Base-by-base conservation (phyloP, 2,797 vertebrate genomes). In the Agapornis canus region DNA sequence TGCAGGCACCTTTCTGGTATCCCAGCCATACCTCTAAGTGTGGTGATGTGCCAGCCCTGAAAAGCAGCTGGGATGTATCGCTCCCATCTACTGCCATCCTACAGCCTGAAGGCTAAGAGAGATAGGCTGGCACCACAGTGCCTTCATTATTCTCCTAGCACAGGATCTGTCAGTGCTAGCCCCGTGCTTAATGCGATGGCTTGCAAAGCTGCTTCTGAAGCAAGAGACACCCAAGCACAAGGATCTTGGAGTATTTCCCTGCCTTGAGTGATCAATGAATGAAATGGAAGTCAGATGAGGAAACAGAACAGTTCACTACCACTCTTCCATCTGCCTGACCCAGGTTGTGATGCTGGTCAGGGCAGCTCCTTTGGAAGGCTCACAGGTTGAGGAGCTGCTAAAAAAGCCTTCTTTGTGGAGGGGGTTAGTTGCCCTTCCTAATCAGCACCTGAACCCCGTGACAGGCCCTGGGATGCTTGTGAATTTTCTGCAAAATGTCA, bases 281-380 rank as follows among this genome's bases (percentile, higher is more conserved):
- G 57, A 96, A 97, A 95, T 84, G 83, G 94, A 96, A 96, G 87
- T 82, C 80, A 96, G 86, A 37, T 2, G 13, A 92, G 77, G 82
- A 94, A 95, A 89, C 56, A 94, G 75, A 10, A 79, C 88, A 89
- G 5, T 94, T 95, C 72, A 60, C 47, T 9, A 19, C 47, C 52
- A 49, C 78, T 83, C 69, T 49, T 82, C 78, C 69, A 7, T 90
- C 12, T 97, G 94, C 49, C 45, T 78, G 65, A 63, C n/a, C 31
- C 14, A 19, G 20, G 52, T 29, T 83, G 48, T 25, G 27, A 27
- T 3, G 17, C 32, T 91, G 76, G 10, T 72, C 40, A 59, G n/a
- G 48, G 32, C 45, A 71, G 48, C 20, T 14, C 32, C 13, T 81
- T 60, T 8, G 0, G 10, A 86, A 83, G 52, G 42, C 45, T 86